These are phyloP conservation scores for Eubucco bourcierii DNA, from an alignment of 2,113 vertebrate genomes.

Conservation along the genomic window DNA sequence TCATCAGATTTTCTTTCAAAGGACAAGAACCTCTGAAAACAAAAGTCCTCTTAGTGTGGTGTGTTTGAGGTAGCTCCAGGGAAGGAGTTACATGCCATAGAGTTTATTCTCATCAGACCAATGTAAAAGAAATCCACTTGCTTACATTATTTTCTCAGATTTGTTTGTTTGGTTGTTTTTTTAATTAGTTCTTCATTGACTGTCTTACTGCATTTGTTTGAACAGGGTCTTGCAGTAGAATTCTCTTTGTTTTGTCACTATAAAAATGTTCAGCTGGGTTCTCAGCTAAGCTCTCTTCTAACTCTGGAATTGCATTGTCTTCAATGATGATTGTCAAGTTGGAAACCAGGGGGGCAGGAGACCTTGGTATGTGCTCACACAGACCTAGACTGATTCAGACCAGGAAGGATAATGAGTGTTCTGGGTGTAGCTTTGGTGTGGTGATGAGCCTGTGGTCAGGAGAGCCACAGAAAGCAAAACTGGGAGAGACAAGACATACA, in stretches of 20 bases:
- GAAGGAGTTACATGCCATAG: not conserved
- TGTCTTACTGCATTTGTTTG: not conserved
- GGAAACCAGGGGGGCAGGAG: not conserved
- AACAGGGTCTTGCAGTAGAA: not conserved
- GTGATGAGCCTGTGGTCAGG: not conserved
- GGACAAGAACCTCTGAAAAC: not conserved
- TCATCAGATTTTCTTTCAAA: not conserved
- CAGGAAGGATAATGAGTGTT: not conserved
- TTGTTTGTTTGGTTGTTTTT: too few species aligned
- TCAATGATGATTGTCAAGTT: not conserved
- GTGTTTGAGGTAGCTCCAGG: not conserved
- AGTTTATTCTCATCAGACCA: not conserved
- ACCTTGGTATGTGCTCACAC: not conserved
- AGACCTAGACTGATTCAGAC: not conserved
- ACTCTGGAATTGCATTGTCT: not conserved
- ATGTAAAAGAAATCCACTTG: not conserved
- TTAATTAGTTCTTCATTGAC: not conserved
- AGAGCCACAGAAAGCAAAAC: not conserved
- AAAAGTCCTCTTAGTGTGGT: not conserved
- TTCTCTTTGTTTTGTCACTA: rapidly evolving
- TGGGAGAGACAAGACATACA: not conserved
- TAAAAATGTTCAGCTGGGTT: not conserved
- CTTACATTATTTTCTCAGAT: not conserved
- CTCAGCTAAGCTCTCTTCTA: not conserved
- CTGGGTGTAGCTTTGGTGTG: not conserved